phyloP scores from a whole-genome alignment of 2,888 invertebrate species.

The Scaeva pyrastri region DNA sequence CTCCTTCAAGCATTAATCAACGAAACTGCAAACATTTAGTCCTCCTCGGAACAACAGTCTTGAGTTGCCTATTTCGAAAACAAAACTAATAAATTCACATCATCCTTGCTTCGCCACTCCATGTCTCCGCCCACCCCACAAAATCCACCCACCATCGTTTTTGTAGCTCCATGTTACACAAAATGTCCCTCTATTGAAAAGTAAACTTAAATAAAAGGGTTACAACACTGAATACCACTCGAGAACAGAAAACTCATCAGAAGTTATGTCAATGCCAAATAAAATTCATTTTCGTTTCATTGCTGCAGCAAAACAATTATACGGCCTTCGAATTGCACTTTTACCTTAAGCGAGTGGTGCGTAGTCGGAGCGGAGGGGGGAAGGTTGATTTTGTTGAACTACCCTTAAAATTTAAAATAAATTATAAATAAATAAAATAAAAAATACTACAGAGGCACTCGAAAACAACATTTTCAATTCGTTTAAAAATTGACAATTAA shows the following conservation, averaged over 20 bases:
- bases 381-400: accelerated
- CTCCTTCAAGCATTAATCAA: conserved; percentile 55
- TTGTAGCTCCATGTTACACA: background rate
- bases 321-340: conserved; percentile 45
- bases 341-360: background rate
- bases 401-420: no score
- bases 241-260: conserved; percentile 53
- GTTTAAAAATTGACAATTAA: no score
- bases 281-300: conserved; percentile 68
- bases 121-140: background rate
- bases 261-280: conserved; percentile 71
- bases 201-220: conserved; percentile 35
- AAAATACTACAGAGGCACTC: no score
- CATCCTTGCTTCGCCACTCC: conserved; percentile 11
- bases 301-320: conserved; percentile 71
- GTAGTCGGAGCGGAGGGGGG: background rate
- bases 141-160: background rate
- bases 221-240: conserved; percentile 8
- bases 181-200: conserved; percentile 5
- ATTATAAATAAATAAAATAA: no score
- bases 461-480: no score
- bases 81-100: conserved; percentile 56
- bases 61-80: conserved; percentile 32
- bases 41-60: conserved; percentile 26
- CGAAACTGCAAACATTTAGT: conserved; percentile 41